Percentiles rank a stretch among this genome's conserved stretches.
These are phyloP conservation scores for Clarias magur DNA, from an alignment of 2,113 vertebrate genomes.

Conservation along the genomic window DNA sequence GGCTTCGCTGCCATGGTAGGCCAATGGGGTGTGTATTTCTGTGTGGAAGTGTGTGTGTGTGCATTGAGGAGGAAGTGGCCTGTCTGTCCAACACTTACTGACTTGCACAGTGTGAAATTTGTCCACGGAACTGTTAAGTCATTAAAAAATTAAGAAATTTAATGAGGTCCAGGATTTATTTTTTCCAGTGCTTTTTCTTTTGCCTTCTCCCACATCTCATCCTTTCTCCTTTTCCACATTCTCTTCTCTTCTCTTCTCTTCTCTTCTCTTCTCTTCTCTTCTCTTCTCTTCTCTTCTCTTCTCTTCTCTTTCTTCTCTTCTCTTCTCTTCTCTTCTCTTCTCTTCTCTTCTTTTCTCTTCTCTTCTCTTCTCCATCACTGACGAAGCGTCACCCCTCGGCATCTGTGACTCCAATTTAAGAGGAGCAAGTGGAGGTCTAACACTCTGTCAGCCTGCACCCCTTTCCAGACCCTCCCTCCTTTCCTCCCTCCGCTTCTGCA, in stretches of 20 bases:
- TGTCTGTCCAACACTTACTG: slow-evolving; percentile 13
- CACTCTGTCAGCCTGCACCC: slow-evolving; percentile 44
- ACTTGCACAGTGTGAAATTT: background rate
- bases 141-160: background rate
- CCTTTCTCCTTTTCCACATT: slow-evolving; percentile 14
- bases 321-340: background rate
- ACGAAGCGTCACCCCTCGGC: slow-evolving; percentile 38
- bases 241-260: slow-evolving; percentile 30
- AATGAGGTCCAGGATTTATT: background rate
- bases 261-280: slow-evolving; percentile 25
- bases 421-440: slow-evolving; percentile 57
- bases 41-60: slow-evolving; percentile 25
- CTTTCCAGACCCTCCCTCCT: slow-evolving; percentile 31
- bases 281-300: background rate
- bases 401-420: slow-evolving; percentile 59
- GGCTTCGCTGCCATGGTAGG: slow-evolving; percentile 70
- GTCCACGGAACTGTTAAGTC: background rate
- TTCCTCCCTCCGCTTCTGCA: slow-evolving; percentile 62
- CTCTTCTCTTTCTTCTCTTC: slow-evolving; percentile 36
- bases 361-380: slow-evolving; percentile 36
- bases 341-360: slow-evolving; percentile 26
- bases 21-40: slow-evolving; percentile 25
- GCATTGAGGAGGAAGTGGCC: slow-evolving; percentile 11
- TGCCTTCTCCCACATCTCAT: background rate
- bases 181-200: background rate